Conservation (phyloP, 2,797 vertebrate genomes). For the Pempheris klunzingeri region DNA sequence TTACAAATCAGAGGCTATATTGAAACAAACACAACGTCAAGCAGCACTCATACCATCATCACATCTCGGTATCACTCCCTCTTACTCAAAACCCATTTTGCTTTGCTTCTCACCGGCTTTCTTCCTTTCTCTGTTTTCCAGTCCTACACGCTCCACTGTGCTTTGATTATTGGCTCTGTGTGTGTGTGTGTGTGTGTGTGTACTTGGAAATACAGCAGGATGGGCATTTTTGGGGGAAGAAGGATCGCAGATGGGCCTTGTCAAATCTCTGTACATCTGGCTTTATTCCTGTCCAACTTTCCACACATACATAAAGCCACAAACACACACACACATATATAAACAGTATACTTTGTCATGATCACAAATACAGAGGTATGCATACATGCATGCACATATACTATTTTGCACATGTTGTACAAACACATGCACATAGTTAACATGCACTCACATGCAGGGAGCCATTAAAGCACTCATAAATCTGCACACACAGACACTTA, state of each 20-base stretch:
- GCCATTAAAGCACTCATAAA: slow-evolving; percentile 22
- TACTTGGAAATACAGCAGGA: slow-evolving; percentile 65
- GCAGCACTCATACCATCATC: slow-evolving; percentile 52
- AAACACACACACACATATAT: slow-evolving; percentile 1
- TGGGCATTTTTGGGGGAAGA: slow-evolving; percentile 56
- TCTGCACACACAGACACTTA: slow-evolving; percentile 34
- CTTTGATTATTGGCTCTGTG: slow-evolving; percentile 72
- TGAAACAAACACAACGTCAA: slow-evolving; percentile 56
- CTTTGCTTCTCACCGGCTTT: slow-evolving; percentile 45
- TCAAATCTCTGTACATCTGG: slow-evolving; percentile 80
- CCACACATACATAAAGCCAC: slow-evolving; percentile 18
- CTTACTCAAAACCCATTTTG: slow-evolving; percentile 47
- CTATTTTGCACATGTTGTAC: not conserved
- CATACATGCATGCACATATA: not conserved
- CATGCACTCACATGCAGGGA: slow-evolving; percentile 24
- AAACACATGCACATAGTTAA: not conserved
- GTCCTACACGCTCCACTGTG: slow-evolving; percentile 75
- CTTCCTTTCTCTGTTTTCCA: slow-evolving; percentile 42
- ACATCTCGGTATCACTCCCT: slow-evolving; percentile 40
- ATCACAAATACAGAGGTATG: not conserved
- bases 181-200: slow-evolving; percentile 39
- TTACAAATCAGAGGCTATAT: slow-evolving; percentile 57
- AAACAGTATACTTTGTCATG: slow-evolving; percentile 7
- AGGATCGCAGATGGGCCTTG: slow-evolving; percentile 78
- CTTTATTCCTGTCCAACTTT: slow-evolving; percentile 68